These are phyloP conservation scores for Pachypanchax playfairii DNA, from an alignment of 2,113 vertebrate genomes.

Conservation along the genomic window DNA sequence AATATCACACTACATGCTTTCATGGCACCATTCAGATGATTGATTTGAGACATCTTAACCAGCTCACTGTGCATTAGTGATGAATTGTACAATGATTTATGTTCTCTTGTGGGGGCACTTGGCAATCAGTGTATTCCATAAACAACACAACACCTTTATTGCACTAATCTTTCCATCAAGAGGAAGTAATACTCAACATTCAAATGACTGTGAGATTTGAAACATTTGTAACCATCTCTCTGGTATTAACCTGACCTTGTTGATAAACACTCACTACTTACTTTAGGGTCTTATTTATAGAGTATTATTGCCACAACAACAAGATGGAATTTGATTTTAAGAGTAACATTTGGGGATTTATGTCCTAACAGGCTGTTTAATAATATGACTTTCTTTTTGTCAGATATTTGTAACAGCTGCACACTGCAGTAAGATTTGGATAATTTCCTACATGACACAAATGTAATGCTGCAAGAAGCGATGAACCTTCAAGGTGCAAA, in stretches of 20 bases:
- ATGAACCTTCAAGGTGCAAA: background rate
- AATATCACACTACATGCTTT: constrained; percentile 45
- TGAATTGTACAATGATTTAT: constrained; percentile 56
- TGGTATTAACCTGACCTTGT: background rate
- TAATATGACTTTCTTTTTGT: constrained; percentile 1
- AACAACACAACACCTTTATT: constrained; percentile 51
- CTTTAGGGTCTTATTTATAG: background rate
- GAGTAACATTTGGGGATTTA: background rate
- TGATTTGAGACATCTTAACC: constrained; percentile 54
- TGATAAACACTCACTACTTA: no score
- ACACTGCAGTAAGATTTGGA: constrained; percentile 11
- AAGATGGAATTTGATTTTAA: background rate
- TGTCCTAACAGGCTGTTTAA: background rate
- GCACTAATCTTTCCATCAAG: constrained; percentile 5
- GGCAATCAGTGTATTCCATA: constrained; percentile 51
- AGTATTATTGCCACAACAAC: background rate
- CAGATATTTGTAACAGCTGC: constrained; percentile 17
- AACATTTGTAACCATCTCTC: background rate
- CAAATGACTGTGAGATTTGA: constrained; percentile 2
- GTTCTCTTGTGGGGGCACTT: constrained; percentile 39
- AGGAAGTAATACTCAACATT: background rate
- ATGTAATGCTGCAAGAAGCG: constrained; percentile 19
- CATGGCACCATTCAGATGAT: constrained; percentile 62
- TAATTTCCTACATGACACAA: constrained; percentile 32
- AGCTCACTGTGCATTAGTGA: constrained; percentile 56